A percentile compares a stretch with the other conserved stretches of the same genome.
phyloP scores from a whole-genome alignment of 2,888 invertebrate genomes.

The Hirtodrosophila trivittata region DNA sequence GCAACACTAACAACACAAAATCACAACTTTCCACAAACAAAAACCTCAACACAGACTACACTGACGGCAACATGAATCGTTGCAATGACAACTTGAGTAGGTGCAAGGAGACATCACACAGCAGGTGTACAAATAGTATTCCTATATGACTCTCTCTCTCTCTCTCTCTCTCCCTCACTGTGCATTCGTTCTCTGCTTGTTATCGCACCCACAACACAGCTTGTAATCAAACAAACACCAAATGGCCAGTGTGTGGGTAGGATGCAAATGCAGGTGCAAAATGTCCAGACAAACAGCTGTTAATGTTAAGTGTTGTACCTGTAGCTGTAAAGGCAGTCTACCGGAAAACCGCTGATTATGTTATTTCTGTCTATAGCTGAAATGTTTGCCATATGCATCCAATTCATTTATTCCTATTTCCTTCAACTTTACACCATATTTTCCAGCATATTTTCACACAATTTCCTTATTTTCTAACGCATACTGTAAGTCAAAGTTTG shows the following conservation, averaged over 20 bases:
- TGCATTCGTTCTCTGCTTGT: conserved; percentile 17
- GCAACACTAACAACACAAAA: conserved; percentile 43
- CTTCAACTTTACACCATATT: too few species aligned
- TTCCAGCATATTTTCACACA: too few species aligned
- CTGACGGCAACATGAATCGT: conserved; percentile 66
- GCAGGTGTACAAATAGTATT: conserved; percentile 49
- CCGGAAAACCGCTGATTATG: conserved; percentile 63
- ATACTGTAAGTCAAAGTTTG: conserved; percentile 8
- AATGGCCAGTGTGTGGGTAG: conserved; percentile 30
- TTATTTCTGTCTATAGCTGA: conserved; percentile 12
- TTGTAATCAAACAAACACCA: conserved; percentile 66
- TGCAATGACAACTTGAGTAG: conserved; percentile 20
- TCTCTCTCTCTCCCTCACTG: not conserved
- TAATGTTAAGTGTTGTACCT: conserved; percentile 16
- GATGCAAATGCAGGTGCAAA: conserved; percentile 28
- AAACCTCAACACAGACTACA: conserved; percentile 17
- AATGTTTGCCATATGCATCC: not conserved
- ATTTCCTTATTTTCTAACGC: conserved; percentile 1
- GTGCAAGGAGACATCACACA: conserved; percentile 13
- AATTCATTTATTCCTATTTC: too few species aligned
- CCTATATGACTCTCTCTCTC: not conserved
- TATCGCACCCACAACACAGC: conserved; percentile 59
- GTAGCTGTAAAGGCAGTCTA: conserved; percentile 39
- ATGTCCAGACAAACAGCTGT: conserved; percentile 40
- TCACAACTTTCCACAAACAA: conserved; percentile 70